Conservation (phyloP, 2,888 invertebrate species). For the Scotopteryx bipunctaria region DNA sequence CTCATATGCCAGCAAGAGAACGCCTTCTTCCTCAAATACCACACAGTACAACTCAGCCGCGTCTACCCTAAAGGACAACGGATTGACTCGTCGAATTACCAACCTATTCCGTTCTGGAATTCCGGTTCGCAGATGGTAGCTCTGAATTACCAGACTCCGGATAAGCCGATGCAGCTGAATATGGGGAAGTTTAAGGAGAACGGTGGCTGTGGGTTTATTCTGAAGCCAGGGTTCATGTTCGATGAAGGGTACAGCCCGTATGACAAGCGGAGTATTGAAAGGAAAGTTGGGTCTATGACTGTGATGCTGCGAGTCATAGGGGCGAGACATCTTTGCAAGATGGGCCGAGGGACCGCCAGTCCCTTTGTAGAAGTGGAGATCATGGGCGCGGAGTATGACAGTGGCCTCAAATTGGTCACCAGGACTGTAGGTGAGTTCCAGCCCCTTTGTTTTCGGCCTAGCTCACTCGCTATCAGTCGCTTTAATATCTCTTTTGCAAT, state of each 20-base stretch:
- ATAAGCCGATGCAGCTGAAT: conserved; percentile 98
- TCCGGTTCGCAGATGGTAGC: conserved; percentile 98
- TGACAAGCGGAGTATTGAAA: conserved; percentile 84
- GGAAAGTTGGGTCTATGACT: conserved; percentile 72
- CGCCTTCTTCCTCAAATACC: conserved; percentile 90
- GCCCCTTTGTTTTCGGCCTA: too few species aligned
- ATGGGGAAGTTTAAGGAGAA: conserved; percentile 96
- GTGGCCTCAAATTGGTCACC: conserved; percentile 91
- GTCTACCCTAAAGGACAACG: conserved; percentile 98
- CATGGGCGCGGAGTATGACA: conserved; percentile 93
- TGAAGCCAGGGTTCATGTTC: conserved; percentile 96
- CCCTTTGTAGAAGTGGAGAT: conserved; percentile 97
- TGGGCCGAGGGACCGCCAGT: conserved; percentile 92
- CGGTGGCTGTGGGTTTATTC: conserved; percentile 95
- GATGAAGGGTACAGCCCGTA: conserved; percentile 90
- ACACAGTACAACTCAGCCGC: conserved; percentile 93
- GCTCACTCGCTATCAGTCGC: too few species aligned
- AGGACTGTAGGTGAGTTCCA: conserved; percentile 92
- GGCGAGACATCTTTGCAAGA: conserved; percentile 93
- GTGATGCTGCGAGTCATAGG: conserved; percentile 91
- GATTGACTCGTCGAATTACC: conserved; percentile 98
- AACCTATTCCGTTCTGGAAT: conserved; percentile 97
- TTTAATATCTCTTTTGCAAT: too few species aligned
- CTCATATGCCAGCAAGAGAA: conserved; percentile 91
- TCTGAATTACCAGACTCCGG: conserved; percentile 97